A percentile compares a stretch with the other conserved stretches of the same genome.
phyloP scores from a whole-genome alignment of 2,113 vertebrate species.

The Megaptera novaeangliae region DNA sequence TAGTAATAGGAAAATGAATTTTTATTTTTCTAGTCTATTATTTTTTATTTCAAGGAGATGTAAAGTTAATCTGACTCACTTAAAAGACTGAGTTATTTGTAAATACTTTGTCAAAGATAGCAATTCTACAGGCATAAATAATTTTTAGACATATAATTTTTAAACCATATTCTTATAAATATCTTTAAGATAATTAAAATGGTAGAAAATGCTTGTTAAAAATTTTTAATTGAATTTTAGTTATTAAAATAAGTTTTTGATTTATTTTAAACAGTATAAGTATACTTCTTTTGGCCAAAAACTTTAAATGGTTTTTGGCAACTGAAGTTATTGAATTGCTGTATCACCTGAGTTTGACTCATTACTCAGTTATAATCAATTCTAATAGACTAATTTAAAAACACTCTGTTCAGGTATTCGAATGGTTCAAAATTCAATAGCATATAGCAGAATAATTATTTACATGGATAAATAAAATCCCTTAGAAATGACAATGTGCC shows the following conservation, averaged over 20 bases:
- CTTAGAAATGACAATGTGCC: not conserved
- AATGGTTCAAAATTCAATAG: constrained; percentile 35
- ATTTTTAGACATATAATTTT: not conserved
- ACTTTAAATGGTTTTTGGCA: not conserved
- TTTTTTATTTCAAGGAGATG: not conserved
- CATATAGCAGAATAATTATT: not conserved
- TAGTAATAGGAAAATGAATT: not conserved
- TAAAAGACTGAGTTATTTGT: not conserved
- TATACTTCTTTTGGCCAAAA: constrained; percentile 17
- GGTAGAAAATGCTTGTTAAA: not conserved
- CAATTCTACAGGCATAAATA: not conserved
- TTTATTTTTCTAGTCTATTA: not conserved
- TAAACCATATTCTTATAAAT: not conserved
- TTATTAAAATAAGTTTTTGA: constrained; percentile 23
- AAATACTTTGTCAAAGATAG: not conserved
- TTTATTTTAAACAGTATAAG: not conserved
- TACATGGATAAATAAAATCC: constrained; percentile 12
- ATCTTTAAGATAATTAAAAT: not conserved
- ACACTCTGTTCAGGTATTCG: not conserved
- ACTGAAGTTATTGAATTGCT: not conserved
- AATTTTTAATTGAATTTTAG: not conserved
- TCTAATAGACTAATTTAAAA: constrained; percentile 27
- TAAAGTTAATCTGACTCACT: not conserved
- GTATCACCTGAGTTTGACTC: constrained; percentile 16
- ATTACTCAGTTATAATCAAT: constrained; percentile 41